Percentiles rank a stretch among this genome's conserved stretches.
Conservation (phyloP, 35 echinoderm and acorn worm species). For the Patiria miniata region DNA sequence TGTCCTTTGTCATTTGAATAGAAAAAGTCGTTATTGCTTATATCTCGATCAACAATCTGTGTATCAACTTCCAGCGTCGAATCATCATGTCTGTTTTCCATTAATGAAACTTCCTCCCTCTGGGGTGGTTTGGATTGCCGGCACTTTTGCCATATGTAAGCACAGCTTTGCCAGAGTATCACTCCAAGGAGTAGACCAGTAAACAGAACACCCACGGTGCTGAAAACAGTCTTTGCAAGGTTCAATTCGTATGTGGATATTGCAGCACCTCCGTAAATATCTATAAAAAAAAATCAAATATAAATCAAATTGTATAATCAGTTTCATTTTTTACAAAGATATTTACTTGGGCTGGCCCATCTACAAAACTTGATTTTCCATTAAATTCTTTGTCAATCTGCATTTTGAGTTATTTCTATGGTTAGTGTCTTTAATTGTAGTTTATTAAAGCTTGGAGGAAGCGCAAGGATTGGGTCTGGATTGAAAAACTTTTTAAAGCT, state of each 20-base stretch:
- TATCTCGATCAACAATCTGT: background rate
- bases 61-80: background rate
- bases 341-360: no score
- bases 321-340: no score
- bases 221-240: background rate
- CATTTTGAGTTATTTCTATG: no score
- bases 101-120: conserved; percentile 15
- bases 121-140: background rate
- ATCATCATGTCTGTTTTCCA: background rate
- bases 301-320: no score
- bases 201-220: background rate
- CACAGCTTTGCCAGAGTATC: background rate
- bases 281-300: no score
- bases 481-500: no score
- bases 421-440: no score
- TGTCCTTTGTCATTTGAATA: background rate
- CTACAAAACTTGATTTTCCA: no score
- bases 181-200: background rate
- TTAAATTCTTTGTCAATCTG: no score
- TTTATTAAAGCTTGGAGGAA: no score
- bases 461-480: no score
- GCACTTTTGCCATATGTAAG: background rate
- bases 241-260: background rate
- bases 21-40: background rate
- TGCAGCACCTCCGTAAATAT: background rate